Base-by-base conservation (phyloP, 1,140 invertebrate species). In the Helicoverpa zea region DNA sequence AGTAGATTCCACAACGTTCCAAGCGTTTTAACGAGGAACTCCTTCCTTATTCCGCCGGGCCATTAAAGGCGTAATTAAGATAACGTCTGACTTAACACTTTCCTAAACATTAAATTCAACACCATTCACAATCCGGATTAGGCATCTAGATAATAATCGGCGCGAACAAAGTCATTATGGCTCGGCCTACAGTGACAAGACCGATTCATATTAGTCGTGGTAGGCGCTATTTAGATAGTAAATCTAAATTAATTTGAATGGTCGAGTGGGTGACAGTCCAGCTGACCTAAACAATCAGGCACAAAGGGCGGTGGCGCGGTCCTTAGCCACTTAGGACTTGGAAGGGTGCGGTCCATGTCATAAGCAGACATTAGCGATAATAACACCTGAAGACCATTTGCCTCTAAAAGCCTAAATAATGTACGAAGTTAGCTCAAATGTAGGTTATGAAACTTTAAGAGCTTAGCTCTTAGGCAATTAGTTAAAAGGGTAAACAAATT, bases 201-300 rank as follows among this genome's bases (percentile, higher is more conserved):
- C 79, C 78, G 54, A 78, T 78, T 85, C 83, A 86, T 88, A 88
- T 88, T 89, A 90, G 88, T 86, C 84, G 81, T 80, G 83, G 83
- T 90, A 86, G 85, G 83, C 83, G 79, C 84, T 83, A 59, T 82
- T 82, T 84, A 85, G 88, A 90, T 91, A 86, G 87, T 89, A 89
- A 88, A 91, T 91, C 86, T 91, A 89, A 91, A 88, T 91, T 88
- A 91, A 90, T 91, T 89, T 87, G 84, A 88, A 82, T 82, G 84
- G 79, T 72, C 86, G 87, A 88, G 85, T 89, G 85, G 87, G 90
- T 89, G 88, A 90, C 87, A 86, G 86, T 82, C 68, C 82, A 70
- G 74, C 78, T 90, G 88, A 90, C 88, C 89, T 86, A 86, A 88
- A 84, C 86, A 88, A 90, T 87, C 84, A 85, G 76, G 86, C 83